Conservation (phyloP, 1,140 invertebrate species). For the Camponotus floridanus region DNA sequence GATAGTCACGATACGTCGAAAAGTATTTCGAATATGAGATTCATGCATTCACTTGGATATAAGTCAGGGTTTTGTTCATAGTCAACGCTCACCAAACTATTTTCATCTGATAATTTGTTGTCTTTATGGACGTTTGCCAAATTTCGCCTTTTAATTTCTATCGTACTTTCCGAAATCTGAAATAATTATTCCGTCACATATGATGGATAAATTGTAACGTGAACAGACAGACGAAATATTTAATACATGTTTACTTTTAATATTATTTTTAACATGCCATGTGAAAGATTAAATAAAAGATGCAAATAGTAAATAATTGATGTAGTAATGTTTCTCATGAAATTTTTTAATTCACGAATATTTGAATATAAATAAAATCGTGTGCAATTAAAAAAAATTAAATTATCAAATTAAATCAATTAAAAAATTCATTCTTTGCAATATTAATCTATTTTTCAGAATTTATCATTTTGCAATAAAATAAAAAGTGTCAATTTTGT, state of each 20-base stretch:
- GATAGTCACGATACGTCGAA: slow-evolving; percentile 37
- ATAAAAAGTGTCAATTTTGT: neutral
- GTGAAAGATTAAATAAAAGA: neutral
- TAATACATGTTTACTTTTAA: neutral
- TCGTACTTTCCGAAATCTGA: neutral
- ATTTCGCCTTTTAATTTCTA: neutral
- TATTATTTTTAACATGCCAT: neutral
- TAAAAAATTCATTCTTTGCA: neutral
- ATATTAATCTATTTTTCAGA: neutral
- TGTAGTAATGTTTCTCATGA: neutral
- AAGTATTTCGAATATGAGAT: slow-evolving; percentile 40
- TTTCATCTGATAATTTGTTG: slow-evolving; percentile 11
- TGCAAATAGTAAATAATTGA: neutral
- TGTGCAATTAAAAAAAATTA: neutral
- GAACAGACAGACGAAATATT: neutral
- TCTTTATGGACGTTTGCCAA: neutral
- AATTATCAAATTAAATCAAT: neutral
- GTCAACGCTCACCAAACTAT: neutral
- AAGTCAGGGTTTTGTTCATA: neutral
- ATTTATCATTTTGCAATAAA: neutral
- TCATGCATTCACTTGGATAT: slow-evolving; percentile 36
- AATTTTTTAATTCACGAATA: neutral
- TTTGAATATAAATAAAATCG: too few species aligned
- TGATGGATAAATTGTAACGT: neutral
- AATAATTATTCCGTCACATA: neutral